A percentile compares a stretch with the other conserved stretches of the same genome.
Evolutionary conservation across 2,113 vertebrate species (phyloP).

Genomic region (Dromaius novaehollandiae): DNA sequence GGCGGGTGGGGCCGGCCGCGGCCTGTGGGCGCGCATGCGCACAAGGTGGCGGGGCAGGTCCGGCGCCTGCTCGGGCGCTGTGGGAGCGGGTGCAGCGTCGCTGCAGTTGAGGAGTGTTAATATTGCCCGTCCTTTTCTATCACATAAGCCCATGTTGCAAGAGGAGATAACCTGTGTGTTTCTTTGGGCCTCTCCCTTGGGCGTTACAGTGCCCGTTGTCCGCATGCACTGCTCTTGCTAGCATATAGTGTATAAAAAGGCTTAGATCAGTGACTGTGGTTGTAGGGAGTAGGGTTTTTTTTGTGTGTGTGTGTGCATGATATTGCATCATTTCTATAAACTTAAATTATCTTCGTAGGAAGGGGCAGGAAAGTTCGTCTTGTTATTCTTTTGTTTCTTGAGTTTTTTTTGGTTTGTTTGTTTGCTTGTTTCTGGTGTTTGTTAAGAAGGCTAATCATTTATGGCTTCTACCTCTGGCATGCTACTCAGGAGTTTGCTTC

Average conservation of each 20-base stretch:
- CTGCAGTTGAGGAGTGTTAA: too few species aligned
- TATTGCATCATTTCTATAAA: accelerated
- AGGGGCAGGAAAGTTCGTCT: accelerated
- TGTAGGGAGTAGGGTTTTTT: not conserved
- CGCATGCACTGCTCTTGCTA: accelerated
- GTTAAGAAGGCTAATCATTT: accelerated
- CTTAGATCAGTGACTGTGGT: accelerated
- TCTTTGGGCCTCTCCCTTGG: accelerated
- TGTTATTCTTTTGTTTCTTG: not conserved
- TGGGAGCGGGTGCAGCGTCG: too few species aligned
- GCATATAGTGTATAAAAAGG: accelerated
- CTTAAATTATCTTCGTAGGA: accelerated
- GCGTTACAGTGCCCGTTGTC: not conserved
- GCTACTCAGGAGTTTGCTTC: too few species aligned
- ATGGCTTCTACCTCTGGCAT: not conserved
- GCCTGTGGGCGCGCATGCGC: not conserved
- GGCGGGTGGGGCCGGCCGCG: too few species aligned
- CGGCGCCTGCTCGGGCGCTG: too few species aligned
- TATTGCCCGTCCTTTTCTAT: not conserved
- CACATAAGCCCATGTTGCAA: accelerated
- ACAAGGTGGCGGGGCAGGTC: too few species aligned
- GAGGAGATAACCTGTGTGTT: accelerated
- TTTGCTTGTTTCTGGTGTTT: accelerated
- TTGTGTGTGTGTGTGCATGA: too few species aligned
- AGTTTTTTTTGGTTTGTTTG: too few species aligned